A percentile compares a stretch with the other conserved stretches of the same genome.
Evolutionary conservation across 2,113 vertebrate species (phyloP).

Genomic region (Platysteira castanea): DNA sequence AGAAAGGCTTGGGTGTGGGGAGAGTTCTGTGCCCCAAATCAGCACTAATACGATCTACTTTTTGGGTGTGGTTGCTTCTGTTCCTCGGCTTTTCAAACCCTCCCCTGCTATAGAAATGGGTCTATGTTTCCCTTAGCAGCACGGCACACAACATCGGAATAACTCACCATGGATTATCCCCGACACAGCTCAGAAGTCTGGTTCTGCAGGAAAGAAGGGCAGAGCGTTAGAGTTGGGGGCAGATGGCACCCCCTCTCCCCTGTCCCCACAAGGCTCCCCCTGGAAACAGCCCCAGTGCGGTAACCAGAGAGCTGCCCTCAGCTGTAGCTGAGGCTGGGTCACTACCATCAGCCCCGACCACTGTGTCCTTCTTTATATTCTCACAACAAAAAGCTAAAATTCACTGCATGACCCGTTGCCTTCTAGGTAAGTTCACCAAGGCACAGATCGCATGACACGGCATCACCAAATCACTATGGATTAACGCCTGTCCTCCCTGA

Average conservation of each 20-base stretch:
- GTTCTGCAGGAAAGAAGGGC: not conserved
- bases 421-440: not conserved
- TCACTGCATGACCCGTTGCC: accelerated
- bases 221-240: accelerated
- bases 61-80: not conserved
- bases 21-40: not conserved
- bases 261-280: not conserved
- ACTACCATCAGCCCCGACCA: accelerated
- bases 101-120: not conserved
- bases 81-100: not conserved
- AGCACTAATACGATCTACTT: accelerated
- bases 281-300: not conserved
- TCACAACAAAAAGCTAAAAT: not conserved
- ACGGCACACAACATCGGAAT: accelerated
- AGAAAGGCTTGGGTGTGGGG: not conserved
- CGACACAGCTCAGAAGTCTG: not conserved
- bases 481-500: accelerated
- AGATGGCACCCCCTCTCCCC: accelerated
- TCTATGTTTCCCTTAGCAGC: not conserved
- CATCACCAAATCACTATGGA: not conserved
- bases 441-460: accelerated
- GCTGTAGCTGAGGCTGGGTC: not conserved
- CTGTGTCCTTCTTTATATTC: accelerated
- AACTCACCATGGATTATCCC: not conserved
- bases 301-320: not conserved